Conservation (phyloP, 2,797 vertebrate species). For the Rhinichthys osculus region DNA sequence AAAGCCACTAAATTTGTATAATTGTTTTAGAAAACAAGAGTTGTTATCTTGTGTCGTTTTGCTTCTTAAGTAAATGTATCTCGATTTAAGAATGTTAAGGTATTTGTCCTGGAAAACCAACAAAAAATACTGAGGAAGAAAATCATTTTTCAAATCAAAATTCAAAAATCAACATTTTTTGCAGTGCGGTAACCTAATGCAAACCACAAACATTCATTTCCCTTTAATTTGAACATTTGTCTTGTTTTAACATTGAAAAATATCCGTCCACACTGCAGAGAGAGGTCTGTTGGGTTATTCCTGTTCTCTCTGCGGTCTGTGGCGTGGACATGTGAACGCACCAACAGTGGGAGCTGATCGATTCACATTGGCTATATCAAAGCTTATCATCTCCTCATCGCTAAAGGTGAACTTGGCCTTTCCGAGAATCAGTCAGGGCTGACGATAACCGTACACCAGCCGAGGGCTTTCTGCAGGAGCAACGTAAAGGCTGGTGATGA, state of each 20-base stretch:
- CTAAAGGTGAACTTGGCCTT: slow-evolving; percentile 84
- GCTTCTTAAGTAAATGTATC: too few species aligned
- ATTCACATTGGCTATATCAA: slow-evolving; percentile 75
- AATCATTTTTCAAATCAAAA: background rate
- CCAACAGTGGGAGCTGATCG: slow-evolving; percentile 69
- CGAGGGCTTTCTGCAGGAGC: slow-evolving; percentile 75
- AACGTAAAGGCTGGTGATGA: slow-evolving; percentile 84
- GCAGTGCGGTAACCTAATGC: background rate
- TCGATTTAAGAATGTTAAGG: background rate
- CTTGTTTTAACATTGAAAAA: background rate
- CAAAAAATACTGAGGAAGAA: too few species aligned
- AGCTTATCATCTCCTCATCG: slow-evolving; percentile 77
- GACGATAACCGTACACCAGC: slow-evolving; percentile 80
- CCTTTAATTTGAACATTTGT: background rate
- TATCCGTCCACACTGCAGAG: background rate
- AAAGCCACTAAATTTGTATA: background rate
- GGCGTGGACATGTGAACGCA: slow-evolving; percentile 49
- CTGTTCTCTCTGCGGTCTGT: slow-evolving; percentile 45
- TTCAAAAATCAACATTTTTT: background rate
- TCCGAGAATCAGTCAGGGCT: slow-evolving; percentile 78
- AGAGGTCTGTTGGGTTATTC: slow-evolving; percentile 39
- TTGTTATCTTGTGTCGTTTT: background rate
- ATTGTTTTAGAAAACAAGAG: background rate
- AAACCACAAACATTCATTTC: background rate
- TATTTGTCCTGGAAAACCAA: background rate